These are phyloP conservation scores for Neogobius melanostomus DNA, from an alignment of 2,113 vertebrate species.

Conservation along the genomic window DNA sequence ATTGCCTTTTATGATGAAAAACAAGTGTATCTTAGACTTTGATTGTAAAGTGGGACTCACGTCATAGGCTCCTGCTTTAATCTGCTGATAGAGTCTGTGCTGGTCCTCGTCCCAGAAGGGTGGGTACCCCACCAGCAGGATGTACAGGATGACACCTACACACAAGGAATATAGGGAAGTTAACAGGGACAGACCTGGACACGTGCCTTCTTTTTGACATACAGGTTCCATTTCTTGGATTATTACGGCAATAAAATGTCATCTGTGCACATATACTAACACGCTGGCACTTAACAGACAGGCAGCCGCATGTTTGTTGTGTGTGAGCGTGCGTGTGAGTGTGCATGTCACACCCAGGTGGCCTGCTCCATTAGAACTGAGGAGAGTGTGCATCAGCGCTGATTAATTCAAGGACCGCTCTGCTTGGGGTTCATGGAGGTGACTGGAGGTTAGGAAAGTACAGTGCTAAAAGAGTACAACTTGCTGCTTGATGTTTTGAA, in stretches of 20 bases:
- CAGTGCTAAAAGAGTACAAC: too few species aligned
- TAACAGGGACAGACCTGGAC: background rate
- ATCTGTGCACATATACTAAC: background rate
- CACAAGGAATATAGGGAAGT: background rate
- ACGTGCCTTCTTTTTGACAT: too few species aligned
- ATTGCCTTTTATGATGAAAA: too few species aligned
- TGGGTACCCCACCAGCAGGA: constrained; percentile 73
- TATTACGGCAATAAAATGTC: background rate
- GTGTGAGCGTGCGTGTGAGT: background rate
- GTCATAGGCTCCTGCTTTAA: constrained; percentile 74
- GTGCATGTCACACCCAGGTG: constrained; percentile 31
- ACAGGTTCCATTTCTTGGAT: too few species aligned
- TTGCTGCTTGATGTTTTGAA: too few species aligned
- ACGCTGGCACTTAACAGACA: constrained; percentile 32
- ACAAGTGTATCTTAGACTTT: too few species aligned
- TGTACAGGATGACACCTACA: constrained; percentile 74
- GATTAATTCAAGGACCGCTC: constrained; percentile 40
- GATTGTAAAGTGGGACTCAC: constrained; percentile 24
- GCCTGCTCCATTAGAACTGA: constrained; percentile 25
- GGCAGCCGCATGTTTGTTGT: constrained; percentile 10
- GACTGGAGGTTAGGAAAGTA: background rate
- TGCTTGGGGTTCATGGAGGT: background rate
- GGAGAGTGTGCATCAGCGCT: constrained; percentile 12
- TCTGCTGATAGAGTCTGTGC: constrained; percentile 75
- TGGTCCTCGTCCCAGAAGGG: constrained; percentile 77